Conservation (phyloP, 2,113 vertebrate genomes). For the Erythrocebus patas region DNA sequence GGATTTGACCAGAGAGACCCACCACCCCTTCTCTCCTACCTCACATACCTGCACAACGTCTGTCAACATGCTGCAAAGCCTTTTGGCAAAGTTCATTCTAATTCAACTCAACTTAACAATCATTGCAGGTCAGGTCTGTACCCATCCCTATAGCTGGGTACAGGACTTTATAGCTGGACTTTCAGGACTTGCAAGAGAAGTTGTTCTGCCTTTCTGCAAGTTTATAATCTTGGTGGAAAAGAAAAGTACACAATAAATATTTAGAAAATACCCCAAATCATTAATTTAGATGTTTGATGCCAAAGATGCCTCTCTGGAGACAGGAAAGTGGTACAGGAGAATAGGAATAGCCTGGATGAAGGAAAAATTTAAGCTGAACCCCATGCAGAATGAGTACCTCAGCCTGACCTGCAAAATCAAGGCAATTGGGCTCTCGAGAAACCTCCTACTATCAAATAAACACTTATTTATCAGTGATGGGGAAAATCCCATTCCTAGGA, state of each 20-base stretch:
- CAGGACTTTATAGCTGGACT: not conserved
- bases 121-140: not conserved
- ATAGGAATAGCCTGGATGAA: not conserved
- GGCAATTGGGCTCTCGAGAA: not conserved
- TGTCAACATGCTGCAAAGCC: slow-evolving; percentile 47
- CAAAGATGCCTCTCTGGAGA: not conserved
- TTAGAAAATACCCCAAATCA: not conserved
- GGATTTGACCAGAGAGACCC: not conserved
- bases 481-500: not conserved
- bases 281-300: not conserved
- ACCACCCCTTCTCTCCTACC: not conserved
- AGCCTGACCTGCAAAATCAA: not conserved
- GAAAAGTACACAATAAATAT: not conserved
- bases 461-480: not conserved
- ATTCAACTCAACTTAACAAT: not conserved
- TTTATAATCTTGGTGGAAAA: not conserved
- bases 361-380: not conserved
- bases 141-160: not conserved
- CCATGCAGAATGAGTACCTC: not conserved
- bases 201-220: not conserved
- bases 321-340: not conserved
- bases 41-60: slow-evolving; percentile 9
- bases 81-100: slow-evolving; percentile 60
- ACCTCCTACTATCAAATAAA: not conserved
- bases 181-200: not conserved